Percentiles rank a stretch among this genome's conserved stretches.
Evolutionary conservation across 2,113 vertebrate species (phyloP).

Genomic region (Prietella phreatophila): DNA sequence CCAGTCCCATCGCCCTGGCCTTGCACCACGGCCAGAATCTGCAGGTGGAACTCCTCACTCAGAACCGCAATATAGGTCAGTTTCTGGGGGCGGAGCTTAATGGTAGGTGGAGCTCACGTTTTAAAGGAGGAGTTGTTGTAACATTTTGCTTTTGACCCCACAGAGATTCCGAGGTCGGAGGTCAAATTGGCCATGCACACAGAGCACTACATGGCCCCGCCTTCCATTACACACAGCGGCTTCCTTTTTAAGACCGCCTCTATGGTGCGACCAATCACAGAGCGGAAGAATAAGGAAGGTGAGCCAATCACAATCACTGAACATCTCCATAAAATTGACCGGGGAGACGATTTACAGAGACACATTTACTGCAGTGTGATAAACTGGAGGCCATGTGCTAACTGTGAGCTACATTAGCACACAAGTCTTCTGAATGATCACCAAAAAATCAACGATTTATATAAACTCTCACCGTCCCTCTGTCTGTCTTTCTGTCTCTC

Average conservation of each 20-base stretch:
- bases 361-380: background rate
- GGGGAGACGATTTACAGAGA: background rate
- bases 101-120: background rate
- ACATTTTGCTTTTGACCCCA: background rate
- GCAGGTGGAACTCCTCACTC: constrained; percentile 86
- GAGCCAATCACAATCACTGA: background rate
- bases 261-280: constrained; percentile 76
- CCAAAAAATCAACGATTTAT: background rate
- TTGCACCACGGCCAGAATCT: constrained; percentile 76
- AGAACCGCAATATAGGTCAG: constrained; percentile 86
- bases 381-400: background rate
- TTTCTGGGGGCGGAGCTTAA: background rate
- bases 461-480: background rate
- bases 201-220: constrained; percentile 72
- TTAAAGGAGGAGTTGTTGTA: background rate
- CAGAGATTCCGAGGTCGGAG: constrained; percentile 82
- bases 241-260: constrained; percentile 92
- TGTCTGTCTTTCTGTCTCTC: background rate
- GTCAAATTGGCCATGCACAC: constrained; percentile 63
- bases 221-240: constrained; percentile 83
- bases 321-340: background rate
- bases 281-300: constrained; percentile 87
- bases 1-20: constrained; percentile 77
- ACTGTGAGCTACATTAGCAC: background rate
- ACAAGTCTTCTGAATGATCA: background rate